Base-by-base conservation (phyloP, 2,888 invertebrate species). In the Geophilus truncorum region DNA sequence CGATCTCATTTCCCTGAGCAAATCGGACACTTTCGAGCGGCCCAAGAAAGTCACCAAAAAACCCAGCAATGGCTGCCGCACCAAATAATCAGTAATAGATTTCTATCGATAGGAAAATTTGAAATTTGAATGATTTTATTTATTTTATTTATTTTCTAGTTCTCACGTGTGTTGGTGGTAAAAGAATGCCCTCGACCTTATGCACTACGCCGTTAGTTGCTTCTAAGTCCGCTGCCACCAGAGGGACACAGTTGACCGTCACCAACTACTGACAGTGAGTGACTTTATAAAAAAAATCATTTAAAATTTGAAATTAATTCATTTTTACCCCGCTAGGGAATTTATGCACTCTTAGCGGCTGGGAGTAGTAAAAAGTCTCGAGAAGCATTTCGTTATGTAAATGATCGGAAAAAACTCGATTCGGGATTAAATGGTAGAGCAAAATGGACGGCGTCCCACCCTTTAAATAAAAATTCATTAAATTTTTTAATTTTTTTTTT, bases 161-260 rank as follows among this genome's bases (percentile, higher is more conserved):
- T 21, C 12, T 80, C 18, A 81, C 81, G 62, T 83, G 81, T 25
- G 80, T 76, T 25, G 83, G 81, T n/a, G 83, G 81, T 10, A 81
- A 34, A 18, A 83, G 25, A 21, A 83, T 51, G 10, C 77, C 57
- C 45, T 83, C 82, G 15, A 83, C 81, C 15, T 82, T 80, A 51
- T 83, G 83, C 36, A 83, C 78, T 0, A 83, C 34, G 10, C 83
- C 83, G 81, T 83, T 83, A 0, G 82, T 82, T 18, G 82, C 83
- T 80, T 83, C 83, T 4, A 82, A 78, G 32, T 83, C 81, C 12
- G 80, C 77, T 10, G 81, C 57, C 2, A 83, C 81, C 32, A 83
- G 21, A 9, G 83, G 83, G 57, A 83, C 81, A 78, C 83, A 83
- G 32, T 83, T 83, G 9, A 83, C 79, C 0, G 83, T 80, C 15